Base-by-base conservation (phyloP, 2,888 invertebrate genomes). In the Trichogramma evanescens region DNA sequence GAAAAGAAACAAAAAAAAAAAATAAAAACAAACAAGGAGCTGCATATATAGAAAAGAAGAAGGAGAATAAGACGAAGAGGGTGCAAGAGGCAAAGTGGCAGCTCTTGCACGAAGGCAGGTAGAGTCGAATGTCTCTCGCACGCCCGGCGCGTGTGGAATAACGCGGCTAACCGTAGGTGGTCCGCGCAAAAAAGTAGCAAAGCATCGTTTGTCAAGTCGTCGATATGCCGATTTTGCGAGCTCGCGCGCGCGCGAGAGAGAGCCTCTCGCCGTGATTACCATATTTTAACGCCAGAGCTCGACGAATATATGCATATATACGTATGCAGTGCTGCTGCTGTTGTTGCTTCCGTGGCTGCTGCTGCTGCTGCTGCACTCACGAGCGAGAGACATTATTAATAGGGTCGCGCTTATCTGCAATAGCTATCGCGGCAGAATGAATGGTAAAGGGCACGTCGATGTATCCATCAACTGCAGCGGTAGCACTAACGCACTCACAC, bases 131-230 rank as follows among this genome's bases (percentile, higher is more conserved):
- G 26, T 26, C 26, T 26, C 26, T 26, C 26, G 26, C 26, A 3
- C 26, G 26, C 2, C 26, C 26, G 26, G 61, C 63, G 64, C 50
- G 61, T 8, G 46, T 9, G 51, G 45, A 54, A 26, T 26, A 26
- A 26, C 26, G 26, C 26, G 3, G 26, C 65, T 68, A 74, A 70
- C 77, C 71, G 71, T 75, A 77, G 77, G 77, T 77, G 76, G 77
- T 77, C 76, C 70, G 65, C 62, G 26, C 49, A 67, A 72, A 70
- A 70, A 67, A 50, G 69, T 71, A 70, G 72, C 72, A 68, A 45
- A 43, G 72, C 71, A 74, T 77, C 77, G 74, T 77, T 77, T 77
- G 77, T 77, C 77, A 77, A 77, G 72, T 73, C 73, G 75, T 77
- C 77, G 77, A 77, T 77, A 74, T 71, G 75, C 75, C 73, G 76